These are phyloP conservation scores for Spodoptera littoralis DNA, from an alignment of 2,888 invertebrate species.

Conservation along the genomic window DNA sequence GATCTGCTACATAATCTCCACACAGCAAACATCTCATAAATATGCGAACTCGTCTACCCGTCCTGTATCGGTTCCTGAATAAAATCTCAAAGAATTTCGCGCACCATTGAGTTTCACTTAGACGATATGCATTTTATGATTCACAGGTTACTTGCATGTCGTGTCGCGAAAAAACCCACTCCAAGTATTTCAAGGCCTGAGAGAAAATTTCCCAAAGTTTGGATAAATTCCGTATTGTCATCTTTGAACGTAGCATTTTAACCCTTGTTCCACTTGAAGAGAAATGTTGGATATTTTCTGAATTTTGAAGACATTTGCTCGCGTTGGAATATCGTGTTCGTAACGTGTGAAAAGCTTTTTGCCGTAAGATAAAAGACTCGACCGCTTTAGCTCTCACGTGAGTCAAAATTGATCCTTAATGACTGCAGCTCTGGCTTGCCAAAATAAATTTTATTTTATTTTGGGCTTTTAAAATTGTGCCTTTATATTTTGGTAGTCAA, in stretches of 20 bases:
- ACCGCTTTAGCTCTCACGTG: constrained; percentile 23
- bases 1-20: constrained; percentile 53
- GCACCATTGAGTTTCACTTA: constrained; percentile 73
- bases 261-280: constrained; percentile 41
- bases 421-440: background rate
- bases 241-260: constrained; percentile 28
- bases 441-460: no score
- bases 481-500: no score
- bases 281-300: constrained; percentile 47
- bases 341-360: constrained; percentile 43
- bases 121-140: constrained; percentile 70
- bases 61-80: constrained; percentile 58
- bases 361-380: constrained; percentile 33
- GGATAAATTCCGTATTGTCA: constrained; percentile 29
- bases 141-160: constrained; percentile 29
- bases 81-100: constrained; percentile 71
- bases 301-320: constrained; percentile 39
- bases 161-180: constrained; percentile 37
- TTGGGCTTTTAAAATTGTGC: no score
- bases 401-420: constrained; percentile 13
- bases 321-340: constrained; percentile 41
- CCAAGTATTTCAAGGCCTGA: constrained; percentile 13
- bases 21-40: constrained; percentile 67
- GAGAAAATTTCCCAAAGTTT: constrained; percentile 1
- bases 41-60: constrained; percentile 59